Percentiles rank a stretch among this genome's conserved stretches.
These are phyloP conservation scores for Podilymbus podiceps DNA, from an alignment of 2,113 vertebrate genomes.

Conservation along the genomic window DNA sequence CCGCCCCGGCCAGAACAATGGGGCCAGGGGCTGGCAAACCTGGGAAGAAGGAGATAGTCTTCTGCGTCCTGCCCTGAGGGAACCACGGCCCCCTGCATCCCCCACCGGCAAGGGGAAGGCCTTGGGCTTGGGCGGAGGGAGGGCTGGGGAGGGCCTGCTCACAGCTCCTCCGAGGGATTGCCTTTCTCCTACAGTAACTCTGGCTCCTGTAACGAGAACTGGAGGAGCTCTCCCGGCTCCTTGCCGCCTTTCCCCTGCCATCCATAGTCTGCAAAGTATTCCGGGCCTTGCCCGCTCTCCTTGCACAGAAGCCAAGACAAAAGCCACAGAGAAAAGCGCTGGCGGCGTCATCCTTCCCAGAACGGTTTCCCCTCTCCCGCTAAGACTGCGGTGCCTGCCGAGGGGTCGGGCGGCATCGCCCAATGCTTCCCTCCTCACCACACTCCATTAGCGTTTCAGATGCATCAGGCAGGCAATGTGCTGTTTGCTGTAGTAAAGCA, in stretches of 20 bases:
- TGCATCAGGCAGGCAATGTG: neutral
- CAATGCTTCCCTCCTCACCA: neutral
- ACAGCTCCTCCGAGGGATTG: neutral
- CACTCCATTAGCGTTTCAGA: neutral
- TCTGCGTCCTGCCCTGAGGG: neutral
- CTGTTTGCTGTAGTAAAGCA: neutral
- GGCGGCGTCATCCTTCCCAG: neutral
- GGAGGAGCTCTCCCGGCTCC: neutral
- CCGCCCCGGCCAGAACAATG: rapidly evolving
- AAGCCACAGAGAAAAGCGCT: neutral
- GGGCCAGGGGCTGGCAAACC: neutral
- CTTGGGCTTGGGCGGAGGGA: neutral
- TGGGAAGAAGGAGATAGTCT: neutral
- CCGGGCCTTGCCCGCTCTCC: neutral
- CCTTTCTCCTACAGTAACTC: neutral
- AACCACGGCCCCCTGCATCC: rapidly evolving
- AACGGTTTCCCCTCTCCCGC: neutral
- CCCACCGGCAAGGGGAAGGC: rapidly evolving
- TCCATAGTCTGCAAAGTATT: neutral
- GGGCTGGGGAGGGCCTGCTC: neutral
- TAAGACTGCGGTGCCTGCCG: neutral
- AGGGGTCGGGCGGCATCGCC: neutral
- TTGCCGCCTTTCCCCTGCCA: neutral
- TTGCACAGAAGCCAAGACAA: neutral
- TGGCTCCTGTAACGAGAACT: neutral